These are phyloP conservation scores for Oncorhynchus mykiss DNA, from an alignment of 2,113 vertebrate species.

Conservation along the genomic window DNA sequence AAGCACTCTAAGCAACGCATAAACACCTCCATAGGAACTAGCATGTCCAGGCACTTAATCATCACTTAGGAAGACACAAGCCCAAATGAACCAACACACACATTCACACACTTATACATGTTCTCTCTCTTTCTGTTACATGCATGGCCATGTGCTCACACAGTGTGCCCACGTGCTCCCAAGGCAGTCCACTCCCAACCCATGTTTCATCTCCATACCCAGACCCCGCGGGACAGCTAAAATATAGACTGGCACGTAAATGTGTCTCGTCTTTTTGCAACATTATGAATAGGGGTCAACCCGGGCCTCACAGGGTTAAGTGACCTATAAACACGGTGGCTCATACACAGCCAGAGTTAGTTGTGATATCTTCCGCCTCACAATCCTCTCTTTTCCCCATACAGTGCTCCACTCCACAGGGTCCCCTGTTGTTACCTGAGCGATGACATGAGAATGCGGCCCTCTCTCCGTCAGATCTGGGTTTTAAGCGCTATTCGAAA, in stretches of 20 bases:
- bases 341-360: neutral
- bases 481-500: too few species aligned
- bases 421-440: conserved; percentile 11
- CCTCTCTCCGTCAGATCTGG: neutral
- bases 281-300: conserved; percentile 12
- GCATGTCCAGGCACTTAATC: too few species aligned
- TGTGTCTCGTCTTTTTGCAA: neutral
- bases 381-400: neutral
- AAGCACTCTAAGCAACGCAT: too few species aligned
- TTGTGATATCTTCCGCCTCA: too few species aligned
- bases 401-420: neutral
- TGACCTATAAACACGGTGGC: neutral
- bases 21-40: too few species aligned
- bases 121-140: neutral
- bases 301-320: conserved; percentile 10
- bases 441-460: neutral
- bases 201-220: neutral
- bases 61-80: too few species aligned
- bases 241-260: neutral
- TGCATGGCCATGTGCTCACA: too few species aligned
- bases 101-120: conserved; percentile 6
- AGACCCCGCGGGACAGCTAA: neutral
- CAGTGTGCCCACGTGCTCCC: neutral
- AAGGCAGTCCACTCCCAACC: neutral
- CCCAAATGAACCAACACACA: conserved; percentile 5